Conservation (phyloP, 1,140 invertebrate genomes). For the Choristoneura fumiferana region DNA sequence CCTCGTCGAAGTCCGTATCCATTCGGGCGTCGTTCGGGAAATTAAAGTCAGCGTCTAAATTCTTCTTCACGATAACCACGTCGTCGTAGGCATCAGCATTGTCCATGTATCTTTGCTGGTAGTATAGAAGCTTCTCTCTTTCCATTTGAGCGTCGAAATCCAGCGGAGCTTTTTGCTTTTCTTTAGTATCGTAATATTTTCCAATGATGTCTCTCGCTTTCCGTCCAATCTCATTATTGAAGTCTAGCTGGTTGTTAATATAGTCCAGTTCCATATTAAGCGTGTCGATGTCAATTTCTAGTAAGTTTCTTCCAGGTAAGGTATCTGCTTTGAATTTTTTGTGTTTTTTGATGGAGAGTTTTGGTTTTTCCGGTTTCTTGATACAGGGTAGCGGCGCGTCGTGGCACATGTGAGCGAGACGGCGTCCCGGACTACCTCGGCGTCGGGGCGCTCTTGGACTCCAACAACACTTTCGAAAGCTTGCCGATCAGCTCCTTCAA, state of each 20-base stretch:
- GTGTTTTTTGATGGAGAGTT: conserved; percentile 32
- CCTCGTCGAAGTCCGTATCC: conserved; percentile 69
- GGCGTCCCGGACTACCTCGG: conserved; percentile 88
- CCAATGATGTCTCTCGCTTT: conserved; percentile 68
- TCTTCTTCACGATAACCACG: conserved; percentile 74
- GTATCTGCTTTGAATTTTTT: conserved; percentile 40
- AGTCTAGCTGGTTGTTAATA: conserved; percentile 68
- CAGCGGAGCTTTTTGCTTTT: conserved; percentile 49
- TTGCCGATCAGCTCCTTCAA: conserved; percentile 83
- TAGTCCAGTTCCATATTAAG: conserved; percentile 70
- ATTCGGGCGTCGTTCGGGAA: conserved; percentile 71
- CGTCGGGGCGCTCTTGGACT: conserved; percentile 82
- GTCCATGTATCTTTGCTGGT: conserved; percentile 74
- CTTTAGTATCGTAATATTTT: conserved; percentile 55
- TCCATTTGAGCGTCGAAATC: conserved; percentile 77
- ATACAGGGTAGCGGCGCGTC: conserved; percentile 87
- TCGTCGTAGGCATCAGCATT: conserved; percentile 72
- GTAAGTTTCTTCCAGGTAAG: conserved; percentile 39
- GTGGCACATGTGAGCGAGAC: conserved; percentile 92
- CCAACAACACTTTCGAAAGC: conserved; percentile 81
- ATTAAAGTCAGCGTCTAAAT: conserved; percentile 76
- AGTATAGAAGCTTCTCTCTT: conserved; percentile 72
- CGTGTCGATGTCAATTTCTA: conserved; percentile 63
- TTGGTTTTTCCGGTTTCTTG: conserved; percentile 42
- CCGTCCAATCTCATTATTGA: conserved; percentile 64